Evolutionary conservation across 2,797 vertebrate genomes (phyloP).

Genomic region (Syngnathus acus): DNA sequence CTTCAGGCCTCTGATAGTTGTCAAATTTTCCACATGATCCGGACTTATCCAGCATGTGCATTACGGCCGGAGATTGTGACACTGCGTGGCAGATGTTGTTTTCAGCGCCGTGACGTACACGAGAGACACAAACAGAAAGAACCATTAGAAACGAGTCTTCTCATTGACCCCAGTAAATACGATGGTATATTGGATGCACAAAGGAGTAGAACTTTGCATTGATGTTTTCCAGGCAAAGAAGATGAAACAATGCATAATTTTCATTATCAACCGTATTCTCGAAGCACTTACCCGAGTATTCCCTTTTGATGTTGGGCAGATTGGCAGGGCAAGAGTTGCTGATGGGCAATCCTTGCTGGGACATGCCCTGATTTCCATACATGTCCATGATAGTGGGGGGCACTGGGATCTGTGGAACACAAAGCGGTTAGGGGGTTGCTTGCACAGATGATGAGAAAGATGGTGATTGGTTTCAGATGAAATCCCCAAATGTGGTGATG

Average conservation of each 20-base stretch:
- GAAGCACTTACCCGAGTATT: conserved; percentile 81
- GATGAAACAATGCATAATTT: neutral
- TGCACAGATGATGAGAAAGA: neutral
- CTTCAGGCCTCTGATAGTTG: conserved; percentile 72
- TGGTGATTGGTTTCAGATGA: neutral
- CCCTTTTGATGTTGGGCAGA: conserved; percentile 95
- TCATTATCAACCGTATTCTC: neutral
- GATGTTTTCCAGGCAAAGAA: neutral
- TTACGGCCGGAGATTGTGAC: conserved; percentile 70
- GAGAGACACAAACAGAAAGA: conserved; percentile 1
- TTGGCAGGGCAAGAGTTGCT: conserved; percentile 96
- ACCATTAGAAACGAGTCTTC: neutral
- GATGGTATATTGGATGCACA: conserved; percentile 7
- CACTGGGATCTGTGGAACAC: conserved; percentile 76
- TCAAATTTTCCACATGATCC: conserved; percentile 75
- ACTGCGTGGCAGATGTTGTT: conserved; percentile 43
- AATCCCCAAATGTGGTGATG: neutral
- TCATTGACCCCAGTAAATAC: neutral
- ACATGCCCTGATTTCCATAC: conserved; percentile 87
- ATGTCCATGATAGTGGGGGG: conserved; percentile 90
- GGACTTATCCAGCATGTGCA: conserved; percentile 77
- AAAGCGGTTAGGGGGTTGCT: neutral
- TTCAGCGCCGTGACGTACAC: conserved; percentile 18
- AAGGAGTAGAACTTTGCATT: conserved; percentile 12
- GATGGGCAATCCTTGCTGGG: conserved; percentile 82